These are phyloP conservation scores for Carapus acus DNA, from an alignment of 2,797 vertebrate species.

Conservation along the genomic window DNA sequence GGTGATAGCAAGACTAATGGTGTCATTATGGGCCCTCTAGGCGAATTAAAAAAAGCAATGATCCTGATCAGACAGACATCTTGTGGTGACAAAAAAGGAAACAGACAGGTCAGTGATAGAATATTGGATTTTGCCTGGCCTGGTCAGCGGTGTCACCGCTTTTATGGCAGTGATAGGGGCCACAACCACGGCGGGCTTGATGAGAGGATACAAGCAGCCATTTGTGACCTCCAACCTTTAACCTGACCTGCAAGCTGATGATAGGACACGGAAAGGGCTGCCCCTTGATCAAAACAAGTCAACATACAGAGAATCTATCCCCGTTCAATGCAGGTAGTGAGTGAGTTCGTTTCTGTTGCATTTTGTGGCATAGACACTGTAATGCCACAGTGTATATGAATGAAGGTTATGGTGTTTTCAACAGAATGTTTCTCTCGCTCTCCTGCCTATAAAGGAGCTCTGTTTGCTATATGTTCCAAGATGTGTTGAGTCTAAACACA, in stretches of 20 bases:
- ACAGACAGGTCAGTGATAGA: conserved; percentile 62
- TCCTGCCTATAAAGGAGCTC: conserved; percentile 51
- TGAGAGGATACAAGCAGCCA: conserved; percentile 77
- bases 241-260: conserved; percentile 64
- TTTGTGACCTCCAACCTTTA: conserved; percentile 78
- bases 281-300: conserved; percentile 33
- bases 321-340: conserved; percentile 1
- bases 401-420: conserved; percentile 29
- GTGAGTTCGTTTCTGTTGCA: background rate
- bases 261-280: conserved; percentile 36
- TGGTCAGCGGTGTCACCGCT: conserved; percentile 68
- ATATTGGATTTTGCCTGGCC: conserved; percentile 75
- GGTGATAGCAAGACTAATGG: conserved; percentile 68
- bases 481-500: conserved; percentile 70
- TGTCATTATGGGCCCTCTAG: conserved; percentile 62
- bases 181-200: conserved; percentile 61
- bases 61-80: conserved; percentile 69
- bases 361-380: background rate
- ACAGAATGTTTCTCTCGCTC: conserved; percentile 42
- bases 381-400: conserved; percentile 5
- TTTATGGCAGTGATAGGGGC: conserved; percentile 70
- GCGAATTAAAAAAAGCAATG: conserved; percentile 75
- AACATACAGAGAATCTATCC: conserved; percentile 20
- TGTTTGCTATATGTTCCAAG: conserved; percentile 64
- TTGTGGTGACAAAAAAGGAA: conserved; percentile 54